Base-by-base conservation (phyloP, 2,113 vertebrate species). In the Gymnobelideus leadbeateri region DNA sequence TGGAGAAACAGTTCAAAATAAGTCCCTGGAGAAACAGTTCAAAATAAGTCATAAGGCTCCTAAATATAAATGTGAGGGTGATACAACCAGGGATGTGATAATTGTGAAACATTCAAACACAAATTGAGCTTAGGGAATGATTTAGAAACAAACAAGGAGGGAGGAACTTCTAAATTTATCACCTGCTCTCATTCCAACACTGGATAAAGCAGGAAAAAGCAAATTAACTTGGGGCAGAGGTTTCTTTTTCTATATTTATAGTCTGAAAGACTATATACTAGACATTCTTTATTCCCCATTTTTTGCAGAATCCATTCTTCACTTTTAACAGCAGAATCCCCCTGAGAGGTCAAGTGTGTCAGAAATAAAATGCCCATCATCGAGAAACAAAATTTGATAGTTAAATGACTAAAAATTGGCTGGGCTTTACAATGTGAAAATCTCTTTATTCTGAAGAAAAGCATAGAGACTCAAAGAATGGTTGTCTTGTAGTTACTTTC, bases 81-180 rank as follows among this genome's bases (percentile, higher is more conserved):
- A 90, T 91, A 54, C 16, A 94, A 26, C n/a, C 12, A 77, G 89
- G 19, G 61, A 46, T n/a, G 57, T 93, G 19, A 84, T 28, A 6
- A 51, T 95, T 96, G 92, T 84, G 90, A 97, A 91, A 91, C 43
- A 96, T n/a, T 47, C 19, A 50, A 95, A 7, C 12, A 96, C 94
- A 95, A 46, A 55, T 43, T 91, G 46, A 94, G 28, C 28, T 95
- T 61, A 43, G 93, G 90, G 0, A 94, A 26, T 4, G 19, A 89
- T 37, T 23, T 54, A 51, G 25, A 53, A 89, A 14, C 12, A 94
- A 84, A 43, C 68, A 84, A 37, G 61, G 26, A 26, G n/a, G 10
- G 16, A 19, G 19, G 21, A 84, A 10, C n/a, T 84, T 84, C 37
- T 84, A 43, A 84, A 84, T 84, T 84, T 84, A 84, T 84, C n/a